These are phyloP conservation scores for Cephus spinipes DNA, from an alignment of 2,888 invertebrate species.

Conservation along the genomic window DNA sequence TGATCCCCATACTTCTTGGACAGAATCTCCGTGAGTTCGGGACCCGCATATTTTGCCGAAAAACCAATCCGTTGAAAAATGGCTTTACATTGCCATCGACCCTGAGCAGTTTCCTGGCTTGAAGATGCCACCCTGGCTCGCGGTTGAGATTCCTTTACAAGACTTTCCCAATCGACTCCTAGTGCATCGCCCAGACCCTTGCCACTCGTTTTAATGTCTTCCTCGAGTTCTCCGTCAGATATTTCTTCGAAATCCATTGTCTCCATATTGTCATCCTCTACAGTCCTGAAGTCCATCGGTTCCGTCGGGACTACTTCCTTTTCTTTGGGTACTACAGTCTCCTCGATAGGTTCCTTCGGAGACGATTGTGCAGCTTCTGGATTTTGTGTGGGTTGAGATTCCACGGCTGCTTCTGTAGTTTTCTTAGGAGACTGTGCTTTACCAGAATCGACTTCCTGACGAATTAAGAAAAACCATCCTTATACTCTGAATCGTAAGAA, in stretches of 20 bases:
- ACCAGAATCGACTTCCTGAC: constrained; percentile 36
- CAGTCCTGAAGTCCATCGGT: constrained; percentile 51
- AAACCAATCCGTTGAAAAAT: constrained; percentile 85
- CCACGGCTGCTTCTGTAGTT: constrained; percentile 40
- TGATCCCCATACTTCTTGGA: constrained; percentile 52
- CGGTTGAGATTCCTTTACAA: constrained; percentile 82
- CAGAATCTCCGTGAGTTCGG: constrained; percentile 69
- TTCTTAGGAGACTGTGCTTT: constrained; percentile 45
- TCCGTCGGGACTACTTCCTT: constrained; percentile 36
- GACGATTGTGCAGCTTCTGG: constrained; percentile 54
- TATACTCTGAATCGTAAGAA: background rate
- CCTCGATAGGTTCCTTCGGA: constrained; percentile 53
- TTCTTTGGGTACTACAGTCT: constrained; percentile 51
- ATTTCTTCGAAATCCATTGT: constrained; percentile 90
- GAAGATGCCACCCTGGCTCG: constrained; percentile 55
- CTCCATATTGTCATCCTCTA: constrained; percentile 79
- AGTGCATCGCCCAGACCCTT: constrained; percentile 89
- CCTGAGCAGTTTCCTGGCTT: constrained; percentile 73
- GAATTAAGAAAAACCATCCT: constrained; percentile 4
- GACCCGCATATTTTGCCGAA: constrained; percentile 82
- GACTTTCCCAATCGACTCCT: constrained; percentile 95
- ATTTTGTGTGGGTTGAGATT: constrained; percentile 46
- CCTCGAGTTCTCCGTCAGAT: constrained; percentile 89
- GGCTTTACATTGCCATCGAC: constrained; percentile 84
- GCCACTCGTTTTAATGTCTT: constrained; percentile 75